Base-by-base conservation (phyloP, 2,797 vertebrate genomes). In the Galagoides demidoff region DNA sequence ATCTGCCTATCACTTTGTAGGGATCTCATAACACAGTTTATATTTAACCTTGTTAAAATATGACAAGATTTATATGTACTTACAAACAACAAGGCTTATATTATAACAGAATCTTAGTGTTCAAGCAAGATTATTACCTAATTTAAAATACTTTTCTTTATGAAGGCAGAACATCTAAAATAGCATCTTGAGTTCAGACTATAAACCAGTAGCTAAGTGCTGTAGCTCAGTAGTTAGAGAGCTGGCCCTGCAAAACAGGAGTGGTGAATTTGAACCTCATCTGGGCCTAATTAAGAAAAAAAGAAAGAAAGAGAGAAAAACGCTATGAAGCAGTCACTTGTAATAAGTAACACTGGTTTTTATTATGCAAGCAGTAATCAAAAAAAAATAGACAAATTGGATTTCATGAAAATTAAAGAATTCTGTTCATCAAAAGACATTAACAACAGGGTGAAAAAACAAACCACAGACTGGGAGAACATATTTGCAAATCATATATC, bases 111-210 rank as follows among this genome's bases (percentile, higher is more conserved):
- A 95, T 52, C 61, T 64, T n/a, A 43, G 52, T 73, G 39, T 92
- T 76, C 43, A 78, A 7, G 34, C 22, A 95, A 93, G 37, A 59
- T 74, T 77, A 83, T 55, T 37, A 84, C n/a, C 73, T 37, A 79
- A 84, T 55, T 91, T 93, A 66, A 52, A 76, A 49, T 59, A 73
- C 61, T 76, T 95, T 25, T 77, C 27, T 91, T 73, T 61, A 91
- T 81, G 73, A 94, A 52, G 10, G 39, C 39, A 91, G 59, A 81
- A 81, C 74, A 76, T 85, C 84, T 93, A 43, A 90, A 85, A 90
- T 34, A 88, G n/a, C n/a, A 71, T 86, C 61, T 68, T 87, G 52
- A 16, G 11, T 79, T 94, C 31, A 88, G 66, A 71, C 6, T 90
- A 83, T 39, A 59, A 92, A 90, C 4, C 25, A 63, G 11, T 94